These are phyloP conservation scores for Toxotes jaculatrix DNA, from an alignment of 2,113 vertebrate genomes.

Conservation along the genomic window DNA sequence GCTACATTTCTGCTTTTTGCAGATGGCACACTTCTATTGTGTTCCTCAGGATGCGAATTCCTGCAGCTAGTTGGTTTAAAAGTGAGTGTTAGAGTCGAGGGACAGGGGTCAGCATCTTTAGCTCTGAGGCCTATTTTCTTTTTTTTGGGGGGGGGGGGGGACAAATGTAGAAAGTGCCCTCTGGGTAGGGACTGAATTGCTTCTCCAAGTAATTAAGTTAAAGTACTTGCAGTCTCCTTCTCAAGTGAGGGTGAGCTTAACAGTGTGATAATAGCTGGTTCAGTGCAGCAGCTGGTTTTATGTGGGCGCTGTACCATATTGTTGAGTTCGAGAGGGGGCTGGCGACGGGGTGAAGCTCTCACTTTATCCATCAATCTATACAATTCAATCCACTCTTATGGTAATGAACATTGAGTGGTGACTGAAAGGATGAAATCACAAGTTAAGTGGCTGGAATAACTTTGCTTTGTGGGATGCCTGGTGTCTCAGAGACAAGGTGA, in stretches of 20 bases:
- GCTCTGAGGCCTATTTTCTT: not conserved
- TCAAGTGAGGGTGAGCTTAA: not conserved
- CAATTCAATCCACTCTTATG: conserved; percentile 15
- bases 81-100: not conserved
- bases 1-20: not conserved
- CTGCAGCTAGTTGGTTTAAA: not conserved
- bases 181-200: not conserved
- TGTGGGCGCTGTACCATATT: not conserved
- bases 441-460: not conserved
- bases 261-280: not conserved
- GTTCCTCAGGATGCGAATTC: not conserved
- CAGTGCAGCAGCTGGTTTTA: conserved; percentile 25
- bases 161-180: not conserved
- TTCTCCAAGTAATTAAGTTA: not conserved
- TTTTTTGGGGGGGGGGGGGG: too few species aligned
- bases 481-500: conserved; percentile 7
- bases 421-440: conserved; percentile 16
- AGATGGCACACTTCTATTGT: not conserved
- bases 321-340: not conserved
- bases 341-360: conserved; percentile 23
- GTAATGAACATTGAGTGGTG: not conserved
- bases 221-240: not conserved
- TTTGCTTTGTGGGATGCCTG: not conserved
- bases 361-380: conserved; percentile 14
- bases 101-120: not conserved